Percentiles rank a stretch among this genome's conserved stretches.
Conservation (phyloP, 2,888 invertebrate species). For the Cantharis lateralis region DNA sequence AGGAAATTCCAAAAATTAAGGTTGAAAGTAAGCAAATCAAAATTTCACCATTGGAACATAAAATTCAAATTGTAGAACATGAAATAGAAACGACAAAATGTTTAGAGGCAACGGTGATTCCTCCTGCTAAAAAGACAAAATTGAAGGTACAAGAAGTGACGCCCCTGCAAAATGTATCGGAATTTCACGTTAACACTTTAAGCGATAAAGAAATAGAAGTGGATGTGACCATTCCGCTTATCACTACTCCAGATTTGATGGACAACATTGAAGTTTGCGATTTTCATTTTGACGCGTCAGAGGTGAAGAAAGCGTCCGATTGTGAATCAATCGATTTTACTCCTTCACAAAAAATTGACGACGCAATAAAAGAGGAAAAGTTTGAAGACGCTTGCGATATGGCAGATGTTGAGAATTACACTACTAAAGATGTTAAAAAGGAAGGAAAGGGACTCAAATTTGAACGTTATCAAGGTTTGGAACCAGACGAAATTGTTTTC, state of each 20-base stretch:
- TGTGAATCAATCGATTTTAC: neutral
- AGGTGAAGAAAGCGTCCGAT: neutral
- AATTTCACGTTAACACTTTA: neutral
- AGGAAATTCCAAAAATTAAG: neutral
- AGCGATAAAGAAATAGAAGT: neutral
- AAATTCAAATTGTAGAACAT: too few relatives aligned
- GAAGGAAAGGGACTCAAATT: constrained; percentile 11
- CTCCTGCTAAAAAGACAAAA: neutral
- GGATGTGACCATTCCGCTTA: constrained; percentile 3
- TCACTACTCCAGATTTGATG: constrained; percentile 26
- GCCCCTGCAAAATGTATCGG: neutral
- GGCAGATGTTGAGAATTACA: constrained; percentile 9
- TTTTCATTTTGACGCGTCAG: constrained; percentile 1
- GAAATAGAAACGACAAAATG: neutral
- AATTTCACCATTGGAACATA: neutral
- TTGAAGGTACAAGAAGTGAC: neutral
- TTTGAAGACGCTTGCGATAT: constrained; percentile 28
- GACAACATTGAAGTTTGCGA: constrained; percentile 9
- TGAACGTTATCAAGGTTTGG: constrained; percentile 29
- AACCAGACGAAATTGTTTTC: constrained; percentile 33
- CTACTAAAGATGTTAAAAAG: neutral
- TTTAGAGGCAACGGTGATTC: neutral
- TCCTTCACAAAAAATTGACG: constrained; percentile 4
- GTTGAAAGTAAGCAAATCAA: neutral
- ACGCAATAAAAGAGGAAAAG: constrained; percentile 17